Evolutionary conservation across 2,797 vertebrate species (phyloP).

Genomic region (Euthynnus affinis): DNA sequence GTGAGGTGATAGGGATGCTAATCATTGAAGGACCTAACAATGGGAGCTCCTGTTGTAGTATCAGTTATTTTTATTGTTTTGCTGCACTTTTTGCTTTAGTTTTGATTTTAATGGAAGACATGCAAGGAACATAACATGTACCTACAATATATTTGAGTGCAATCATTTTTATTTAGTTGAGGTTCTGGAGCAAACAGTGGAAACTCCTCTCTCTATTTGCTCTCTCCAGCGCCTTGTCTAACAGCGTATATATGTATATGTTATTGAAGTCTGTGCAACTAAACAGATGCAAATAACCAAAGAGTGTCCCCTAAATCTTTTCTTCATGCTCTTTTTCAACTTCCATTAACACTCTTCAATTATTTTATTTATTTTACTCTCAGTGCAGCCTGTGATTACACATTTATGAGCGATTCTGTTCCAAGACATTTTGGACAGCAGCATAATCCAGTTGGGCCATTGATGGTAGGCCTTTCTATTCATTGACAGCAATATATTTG

Average conservation of each 20-base stretch:
- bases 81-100: no score
- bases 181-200: neutral
- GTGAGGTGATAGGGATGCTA: neutral
- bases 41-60: neutral
- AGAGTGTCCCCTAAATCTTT: no score
- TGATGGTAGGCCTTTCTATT: neutral
- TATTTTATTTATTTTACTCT: no score
- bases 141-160: neutral
- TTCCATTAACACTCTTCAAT: no score
- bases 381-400: no score
- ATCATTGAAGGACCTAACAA: neutral
- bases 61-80: neutral
- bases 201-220: neutral
- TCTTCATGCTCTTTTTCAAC: no score
- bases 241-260: no score
- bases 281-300: no score
- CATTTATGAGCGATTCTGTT: neutral
- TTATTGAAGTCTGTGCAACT: no score
- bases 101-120: no score
- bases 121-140: neutral
- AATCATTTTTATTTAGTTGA: neutral
- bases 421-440: slow-evolving; percentile 4
- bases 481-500: neutral
- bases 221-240: neutral
- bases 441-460: neutral